phyloP scores from a whole-genome alignment of 1,140 invertebrate genomes.

The Euwallacea fornicatus region DNA sequence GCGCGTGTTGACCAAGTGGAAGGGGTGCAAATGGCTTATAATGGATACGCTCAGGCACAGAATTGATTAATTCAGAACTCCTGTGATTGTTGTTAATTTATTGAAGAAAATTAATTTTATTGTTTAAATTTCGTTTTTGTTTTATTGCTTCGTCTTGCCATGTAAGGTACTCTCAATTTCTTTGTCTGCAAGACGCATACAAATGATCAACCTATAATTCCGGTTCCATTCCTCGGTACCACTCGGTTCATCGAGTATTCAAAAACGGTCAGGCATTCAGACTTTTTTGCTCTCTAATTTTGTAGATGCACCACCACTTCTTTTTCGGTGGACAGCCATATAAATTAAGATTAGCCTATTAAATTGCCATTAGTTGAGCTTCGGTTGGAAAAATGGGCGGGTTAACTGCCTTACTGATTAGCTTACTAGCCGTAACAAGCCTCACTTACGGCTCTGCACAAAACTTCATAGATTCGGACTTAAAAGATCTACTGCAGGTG shows the following conservation, averaged over 20 bases:
- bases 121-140: neutral
- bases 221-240: slow-evolving; percentile 10
- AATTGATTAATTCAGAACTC: slow-evolving; percentile 5
- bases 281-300: slow-evolving; percentile 27
- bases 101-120: slow-evolving; percentile 15
- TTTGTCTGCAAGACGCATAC: slow-evolving; percentile 18
- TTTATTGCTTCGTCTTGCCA: neutral
- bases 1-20: slow-evolving; percentile 57
- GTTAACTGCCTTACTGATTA: slow-evolving; percentile 10
- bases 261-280: slow-evolving; percentile 23
- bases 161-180: slow-evolving; percentile 18
- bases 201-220: slow-evolving; percentile 28
- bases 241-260: slow-evolving; percentile 15
- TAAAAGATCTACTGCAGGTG: slow-evolving; percentile 35
- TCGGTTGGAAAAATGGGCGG: slow-evolving; percentile 25
- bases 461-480: slow-evolving; percentile 7
- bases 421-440: neutral
- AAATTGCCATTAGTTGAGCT: slow-evolving; percentile 9
- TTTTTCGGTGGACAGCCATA: slow-evolving; percentile 27
- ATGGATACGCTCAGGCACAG: slow-evolving; percentile 59
- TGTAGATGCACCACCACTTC: slow-evolving; percentile 35
- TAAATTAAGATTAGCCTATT: slow-evolving; percentile 36
- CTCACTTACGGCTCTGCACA: neutral
- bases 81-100: slow-evolving; percentile 19
- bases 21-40: slow-evolving; percentile 71